phyloP scores from a whole-genome alignment of 2,888 invertebrate species.

The Lasioglossum lativentre region DNA sequence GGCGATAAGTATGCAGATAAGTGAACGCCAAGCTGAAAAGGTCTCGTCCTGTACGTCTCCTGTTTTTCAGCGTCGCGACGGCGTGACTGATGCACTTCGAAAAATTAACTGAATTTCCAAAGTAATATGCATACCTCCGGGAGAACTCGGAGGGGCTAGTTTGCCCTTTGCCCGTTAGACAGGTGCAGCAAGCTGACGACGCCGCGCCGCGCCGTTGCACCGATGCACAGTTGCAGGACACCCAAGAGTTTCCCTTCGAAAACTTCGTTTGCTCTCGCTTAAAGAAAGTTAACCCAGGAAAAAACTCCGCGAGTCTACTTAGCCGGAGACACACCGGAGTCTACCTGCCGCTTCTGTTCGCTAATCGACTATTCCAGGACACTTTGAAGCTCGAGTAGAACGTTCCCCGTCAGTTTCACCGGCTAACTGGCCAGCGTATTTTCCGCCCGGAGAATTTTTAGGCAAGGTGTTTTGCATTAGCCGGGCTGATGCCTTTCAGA shows the following conservation, averaged over 20 bases:
- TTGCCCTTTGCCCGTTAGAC: slow-evolving; percentile 22
- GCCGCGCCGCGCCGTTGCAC: background rate
- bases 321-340: slow-evolving; percentile 15
- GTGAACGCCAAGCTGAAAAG: background rate
- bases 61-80: slow-evolving; percentile 8
- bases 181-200: slow-evolving; percentile 48
- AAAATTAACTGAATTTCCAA: slow-evolving; percentile 47
- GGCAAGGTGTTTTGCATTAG: background rate
- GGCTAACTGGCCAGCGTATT: background rate
- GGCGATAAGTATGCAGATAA: slow-evolving; percentile 3
- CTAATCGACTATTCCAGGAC: slow-evolving; percentile 37
- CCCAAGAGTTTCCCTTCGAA: slow-evolving; percentile 43
- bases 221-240: background rate
- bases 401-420: background rate
- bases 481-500: background rate
- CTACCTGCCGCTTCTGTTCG: slow-evolving; percentile 6
- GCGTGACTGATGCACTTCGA: slow-evolving; percentile 37
- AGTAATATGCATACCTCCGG: slow-evolving; percentile 52
- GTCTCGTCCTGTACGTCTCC: background rate
- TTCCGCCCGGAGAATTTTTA: background rate
- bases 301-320: slow-evolving; percentile 32
- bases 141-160: slow-evolving; percentile 17
- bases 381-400: slow-evolving; percentile 3
- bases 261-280: slow-evolving; percentile 61
- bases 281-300: slow-evolving; percentile 43